These are phyloP conservation scores for Clarias macrocephalus DNA, from an alignment of 2,113 vertebrate genomes.

Conservation along the genomic window DNA sequence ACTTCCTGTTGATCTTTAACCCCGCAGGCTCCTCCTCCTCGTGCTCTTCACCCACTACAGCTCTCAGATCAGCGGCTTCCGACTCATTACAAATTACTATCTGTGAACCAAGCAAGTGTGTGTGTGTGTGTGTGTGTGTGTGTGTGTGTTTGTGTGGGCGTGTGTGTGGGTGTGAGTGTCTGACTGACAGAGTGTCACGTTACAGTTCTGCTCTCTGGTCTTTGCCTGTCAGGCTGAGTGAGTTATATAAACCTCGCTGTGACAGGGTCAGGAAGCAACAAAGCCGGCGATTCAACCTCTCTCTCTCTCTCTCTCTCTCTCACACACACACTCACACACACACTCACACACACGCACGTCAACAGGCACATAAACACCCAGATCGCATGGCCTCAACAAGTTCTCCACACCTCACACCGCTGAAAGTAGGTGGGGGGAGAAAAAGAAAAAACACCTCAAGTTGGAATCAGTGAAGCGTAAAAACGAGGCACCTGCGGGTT, in stretches of 20 bases:
- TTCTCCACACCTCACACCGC: constrained; percentile 15
- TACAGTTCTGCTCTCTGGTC: constrained; percentile 67
- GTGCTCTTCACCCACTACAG: constrained; percentile 56
- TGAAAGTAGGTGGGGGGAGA: constrained; percentile 17
- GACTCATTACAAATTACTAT: constrained; percentile 3
- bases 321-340: constrained; percentile 35
- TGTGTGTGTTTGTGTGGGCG: neutral
- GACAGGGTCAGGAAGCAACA: constrained; percentile 63
- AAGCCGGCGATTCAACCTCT: constrained; percentile 56
- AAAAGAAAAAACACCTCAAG: constrained; percentile 39
- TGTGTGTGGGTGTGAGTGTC: neutral
- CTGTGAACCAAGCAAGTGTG: constrained; percentile 2
- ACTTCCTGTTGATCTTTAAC: constrained; percentile 81
- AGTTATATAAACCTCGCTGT: constrained; percentile 67
- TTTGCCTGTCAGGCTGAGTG: constrained; percentile 53
- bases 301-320: constrained; percentile 39
- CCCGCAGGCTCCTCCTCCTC: constrained; percentile 53
- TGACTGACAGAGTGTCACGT: constrained; percentile 63
- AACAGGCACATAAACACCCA: constrained; percentile 27
- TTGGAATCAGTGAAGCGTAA: constrained; percentile 48
- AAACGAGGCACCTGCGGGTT: constrained; percentile 47
- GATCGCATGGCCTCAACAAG: constrained; percentile 11
- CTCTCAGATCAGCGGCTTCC: constrained; percentile 21
- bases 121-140: constrained; percentile 46
- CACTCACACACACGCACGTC: constrained; percentile 10